phyloP scores from a whole-genome alignment of 2,113 vertebrate species.

The Syrrhaptes paradoxus region DNA sequence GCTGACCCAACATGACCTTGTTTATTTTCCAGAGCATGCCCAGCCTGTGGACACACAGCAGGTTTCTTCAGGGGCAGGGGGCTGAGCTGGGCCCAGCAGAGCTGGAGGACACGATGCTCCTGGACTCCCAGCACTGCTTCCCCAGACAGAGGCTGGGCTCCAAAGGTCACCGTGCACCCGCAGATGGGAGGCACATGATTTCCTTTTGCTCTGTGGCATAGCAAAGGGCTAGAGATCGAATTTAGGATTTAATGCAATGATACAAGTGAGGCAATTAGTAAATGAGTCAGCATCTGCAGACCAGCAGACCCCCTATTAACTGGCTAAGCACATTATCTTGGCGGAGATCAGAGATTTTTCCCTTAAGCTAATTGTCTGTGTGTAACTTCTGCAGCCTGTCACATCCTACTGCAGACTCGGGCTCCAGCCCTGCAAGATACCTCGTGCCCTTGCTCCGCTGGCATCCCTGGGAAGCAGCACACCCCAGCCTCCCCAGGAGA shows the following conservation, averaged over 20 bases:
- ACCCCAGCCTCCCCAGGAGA: accelerated
- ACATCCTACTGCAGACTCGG: neutral
- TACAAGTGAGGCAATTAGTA: neutral
- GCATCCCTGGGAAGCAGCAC: accelerated
- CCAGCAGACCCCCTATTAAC: slow-evolving; percentile 20
- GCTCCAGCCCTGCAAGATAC: neutral
- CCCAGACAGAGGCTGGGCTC: neutral
- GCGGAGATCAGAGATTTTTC: neutral
- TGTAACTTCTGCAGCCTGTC: neutral
- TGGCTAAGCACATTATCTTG: neutral
- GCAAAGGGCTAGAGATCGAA: neutral
- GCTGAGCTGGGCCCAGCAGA: neutral
- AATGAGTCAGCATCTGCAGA: slow-evolving; percentile 31
- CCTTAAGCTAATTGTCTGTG: neutral
- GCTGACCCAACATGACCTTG: neutral
- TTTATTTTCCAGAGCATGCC: neutral
- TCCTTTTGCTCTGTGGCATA: neutral
- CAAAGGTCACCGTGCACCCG: neutral
- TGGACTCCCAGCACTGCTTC: neutral
- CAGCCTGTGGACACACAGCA: neutral
- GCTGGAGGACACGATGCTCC: neutral
- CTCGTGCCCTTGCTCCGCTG: no score
- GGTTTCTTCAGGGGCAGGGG: neutral
- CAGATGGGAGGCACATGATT: neutral
- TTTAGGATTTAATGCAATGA: neutral